Conservation (phyloP, 2,113 vertebrate species). For the Rhodinocichla rosea region DNA sequence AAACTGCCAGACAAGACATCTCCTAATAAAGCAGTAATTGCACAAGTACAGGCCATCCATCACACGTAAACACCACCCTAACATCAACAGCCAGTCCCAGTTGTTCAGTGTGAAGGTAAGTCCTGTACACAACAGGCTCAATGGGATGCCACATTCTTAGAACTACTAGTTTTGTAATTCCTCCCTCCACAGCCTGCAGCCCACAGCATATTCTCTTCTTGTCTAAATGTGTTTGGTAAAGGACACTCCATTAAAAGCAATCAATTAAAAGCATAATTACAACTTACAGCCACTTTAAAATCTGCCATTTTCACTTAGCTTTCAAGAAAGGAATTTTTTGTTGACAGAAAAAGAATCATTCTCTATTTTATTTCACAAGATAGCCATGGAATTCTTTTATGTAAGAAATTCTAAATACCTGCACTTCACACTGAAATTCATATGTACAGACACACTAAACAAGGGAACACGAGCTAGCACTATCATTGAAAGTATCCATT, state of each 20-base stretch:
- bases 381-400: not conserved
- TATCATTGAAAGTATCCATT: not conserved
- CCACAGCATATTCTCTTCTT: not conserved
- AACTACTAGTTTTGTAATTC: not conserved
- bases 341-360: not conserved
- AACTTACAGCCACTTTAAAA: not conserved
- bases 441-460: not conserved
- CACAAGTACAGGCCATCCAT: not conserved
- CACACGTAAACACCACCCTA: not conserved
- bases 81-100: not conserved
- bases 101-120: not conserved
- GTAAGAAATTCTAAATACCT: not conserved
- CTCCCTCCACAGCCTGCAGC: not conserved
- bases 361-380: not conserved
- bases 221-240: not conserved
- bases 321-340: not conserved
- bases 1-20: not conserved
- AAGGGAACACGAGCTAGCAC: not conserved
- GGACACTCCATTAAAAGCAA: not conserved
- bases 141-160: not conserved
- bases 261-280: not conserved
- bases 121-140: not conserved
- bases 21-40: not conserved
- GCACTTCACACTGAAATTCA: not conserved
- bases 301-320: not conserved